phyloP scores from a whole-genome alignment of 2,113 vertebrate species.

The Chitala chitala region DNA sequence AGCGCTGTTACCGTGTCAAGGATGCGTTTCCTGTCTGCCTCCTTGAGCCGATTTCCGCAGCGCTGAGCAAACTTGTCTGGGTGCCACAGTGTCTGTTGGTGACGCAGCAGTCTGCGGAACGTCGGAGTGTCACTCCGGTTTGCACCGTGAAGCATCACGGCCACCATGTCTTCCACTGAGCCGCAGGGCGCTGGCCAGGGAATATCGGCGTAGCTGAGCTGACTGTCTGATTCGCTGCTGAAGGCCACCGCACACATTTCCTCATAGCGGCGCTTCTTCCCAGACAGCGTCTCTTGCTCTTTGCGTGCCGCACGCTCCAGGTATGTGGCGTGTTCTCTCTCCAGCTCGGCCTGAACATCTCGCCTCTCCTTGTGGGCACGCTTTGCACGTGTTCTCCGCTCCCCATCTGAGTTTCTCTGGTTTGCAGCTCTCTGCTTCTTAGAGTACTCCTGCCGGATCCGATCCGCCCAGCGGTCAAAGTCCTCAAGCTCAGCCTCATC shows the following conservation, averaged over 20 bases:
- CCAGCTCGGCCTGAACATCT: conserved; percentile 47
- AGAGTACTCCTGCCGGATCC: conserved; percentile 68
- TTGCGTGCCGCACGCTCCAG: conserved; percentile 56
- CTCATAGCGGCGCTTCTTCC: conserved; percentile 53
- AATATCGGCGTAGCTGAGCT: conserved; percentile 70
- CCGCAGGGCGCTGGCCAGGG: conserved; percentile 74
- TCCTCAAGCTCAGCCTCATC: conserved; percentile 64
- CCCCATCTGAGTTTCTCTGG: conserved; percentile 33
- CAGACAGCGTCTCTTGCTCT: conserved; percentile 53
- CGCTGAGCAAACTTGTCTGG: conserved; percentile 79
- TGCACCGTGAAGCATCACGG: conserved; percentile 68
- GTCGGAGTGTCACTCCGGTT: conserved; percentile 52
- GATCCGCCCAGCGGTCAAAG: conserved; percentile 74
- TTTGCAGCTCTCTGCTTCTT: conserved; percentile 52
- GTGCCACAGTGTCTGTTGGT: conserved; percentile 78
- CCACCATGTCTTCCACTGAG: conserved; percentile 71
- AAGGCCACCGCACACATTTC: conserved; percentile 52
- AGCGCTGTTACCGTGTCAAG: conserved; percentile 73
- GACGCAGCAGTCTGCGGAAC: conserved; percentile 67
- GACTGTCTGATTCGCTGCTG: conserved; percentile 10
- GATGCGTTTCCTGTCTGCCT: conserved; percentile 63
- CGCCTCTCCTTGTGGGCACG: conserved; percentile 31
- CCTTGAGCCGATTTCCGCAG: conserved; percentile 67
- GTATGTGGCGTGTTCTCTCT: conserved; percentile 62
- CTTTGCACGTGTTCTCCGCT: conserved; percentile 33